Percentiles rank a stretch among this genome's conserved stretches.
Evolutionary conservation across 2,888 invertebrate species (phyloP).

Genomic region (Dendrolimus pini): DNA sequence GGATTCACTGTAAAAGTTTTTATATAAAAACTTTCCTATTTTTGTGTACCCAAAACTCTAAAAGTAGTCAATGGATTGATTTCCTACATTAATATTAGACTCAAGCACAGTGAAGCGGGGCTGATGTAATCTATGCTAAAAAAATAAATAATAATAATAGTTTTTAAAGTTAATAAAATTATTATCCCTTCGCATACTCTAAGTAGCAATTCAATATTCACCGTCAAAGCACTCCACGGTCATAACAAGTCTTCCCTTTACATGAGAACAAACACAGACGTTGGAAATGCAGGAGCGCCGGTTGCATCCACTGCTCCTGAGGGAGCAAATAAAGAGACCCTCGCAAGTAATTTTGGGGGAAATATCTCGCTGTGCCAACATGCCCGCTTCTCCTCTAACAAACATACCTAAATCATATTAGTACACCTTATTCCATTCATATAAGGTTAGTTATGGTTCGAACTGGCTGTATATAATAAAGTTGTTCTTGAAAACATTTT

Average conservation of each 20-base stretch:
- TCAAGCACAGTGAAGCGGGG: no score
- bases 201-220: background rate
- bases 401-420: background rate
- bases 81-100: no score
- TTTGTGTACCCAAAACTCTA: no score
- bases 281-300: slow-evolving; percentile 1
- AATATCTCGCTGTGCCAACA: slow-evolving; percentile 11
- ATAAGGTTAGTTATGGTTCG: background rate
- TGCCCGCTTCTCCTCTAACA: background rate
- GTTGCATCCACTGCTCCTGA: slow-evolving; percentile 1
- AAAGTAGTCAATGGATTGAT: no score
- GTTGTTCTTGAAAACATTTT: background rate
- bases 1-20: no score
- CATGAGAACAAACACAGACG: slow-evolving; percentile 8
- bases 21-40: no score
- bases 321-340: slow-evolving; percentile 16
- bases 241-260: slow-evolving; percentile 9
- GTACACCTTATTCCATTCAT: background rate
- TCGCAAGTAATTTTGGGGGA: slow-evolving; percentile 42
- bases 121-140: no score
- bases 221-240: slow-evolving; percentile 7
- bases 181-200: background rate
- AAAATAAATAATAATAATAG: no score
- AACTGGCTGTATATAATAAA: background rate
- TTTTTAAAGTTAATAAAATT: no score